Evolutionary conservation across 2,888 invertebrate genomes (phyloP).

Genomic region (Synanthedon andrenaeformis): DNA sequence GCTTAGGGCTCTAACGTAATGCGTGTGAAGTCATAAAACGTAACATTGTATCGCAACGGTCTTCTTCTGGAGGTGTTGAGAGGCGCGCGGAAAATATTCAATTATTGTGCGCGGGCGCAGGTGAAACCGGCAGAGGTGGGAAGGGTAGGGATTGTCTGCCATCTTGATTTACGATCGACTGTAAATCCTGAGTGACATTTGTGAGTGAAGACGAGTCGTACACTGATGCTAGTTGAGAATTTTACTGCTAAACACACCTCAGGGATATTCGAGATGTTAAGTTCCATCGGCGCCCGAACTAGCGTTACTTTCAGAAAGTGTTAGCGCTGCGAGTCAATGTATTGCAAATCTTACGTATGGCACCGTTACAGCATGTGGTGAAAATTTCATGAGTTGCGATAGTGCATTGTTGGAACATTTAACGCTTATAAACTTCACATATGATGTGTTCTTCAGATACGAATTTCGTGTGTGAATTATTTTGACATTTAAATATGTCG

Average conservation of each 20-base stretch:
- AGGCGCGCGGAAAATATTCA: conserved; percentile 66
- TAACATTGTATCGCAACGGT: conserved; percentile 58
- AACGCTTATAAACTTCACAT: conserved; percentile 30
- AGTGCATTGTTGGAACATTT: conserved; percentile 24
- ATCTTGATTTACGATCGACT: conserved; percentile 66
- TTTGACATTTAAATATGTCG: too few species aligned
- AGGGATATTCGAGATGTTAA: conserved; percentile 32
- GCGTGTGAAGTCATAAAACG: conserved; percentile 50
- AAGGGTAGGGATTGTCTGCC: conserved; percentile 36
- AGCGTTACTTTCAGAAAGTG: conserved; percentile 11
- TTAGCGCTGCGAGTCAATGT: conserved; percentile 20
- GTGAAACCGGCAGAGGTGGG: conserved; percentile 29
- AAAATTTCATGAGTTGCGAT: conserved; percentile 19
- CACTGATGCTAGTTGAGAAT: conserved; percentile 26
- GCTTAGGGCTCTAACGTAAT: conserved; percentile 67
- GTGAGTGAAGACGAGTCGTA: conserved; percentile 48
- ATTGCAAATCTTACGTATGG: conserved; percentile 13
- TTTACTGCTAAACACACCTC: conserved; percentile 43
- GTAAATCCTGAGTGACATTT: conserved; percentile 68
- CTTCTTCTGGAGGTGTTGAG: conserved; percentile 61
- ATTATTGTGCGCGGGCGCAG: conserved; percentile 64
- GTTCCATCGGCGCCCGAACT: conserved; percentile 21
- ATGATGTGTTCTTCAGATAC: conserved; percentile 25
- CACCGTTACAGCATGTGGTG: conserved; percentile 12
- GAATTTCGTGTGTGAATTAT: conserved; percentile 8